phyloP scores from a whole-genome alignment of 2,888 invertebrate genomes.

The Sympetrum striolatum region DNA sequence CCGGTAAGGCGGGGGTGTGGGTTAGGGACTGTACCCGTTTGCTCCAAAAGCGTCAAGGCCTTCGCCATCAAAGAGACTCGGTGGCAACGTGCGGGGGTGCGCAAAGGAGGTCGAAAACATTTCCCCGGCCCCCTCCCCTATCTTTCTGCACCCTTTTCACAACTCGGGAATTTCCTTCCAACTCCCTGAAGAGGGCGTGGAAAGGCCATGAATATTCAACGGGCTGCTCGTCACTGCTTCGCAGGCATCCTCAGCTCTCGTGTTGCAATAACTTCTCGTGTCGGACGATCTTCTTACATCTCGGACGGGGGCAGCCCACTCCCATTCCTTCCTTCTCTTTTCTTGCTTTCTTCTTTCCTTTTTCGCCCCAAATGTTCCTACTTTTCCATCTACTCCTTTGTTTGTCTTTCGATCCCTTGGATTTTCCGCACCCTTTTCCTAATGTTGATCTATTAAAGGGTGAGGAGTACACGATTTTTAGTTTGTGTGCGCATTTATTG shows the following conservation, averaged over 20 bases:
- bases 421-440: too few species aligned
- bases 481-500: too few species aligned
- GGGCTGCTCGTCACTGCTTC: background rate
- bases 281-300: background rate
- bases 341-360: background rate
- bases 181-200: background rate
- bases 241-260: background rate
- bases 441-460: too few species aligned
- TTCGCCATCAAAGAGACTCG: background rate
- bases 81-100: background rate
- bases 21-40: background rate
- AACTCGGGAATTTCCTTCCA: background rate
- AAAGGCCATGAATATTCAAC: conserved; percentile 27
- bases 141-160: background rate
- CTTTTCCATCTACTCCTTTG: background rate
- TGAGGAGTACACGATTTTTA: too few species aligned
- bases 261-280: conserved; percentile 19
- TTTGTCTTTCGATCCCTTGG: too few species aligned
- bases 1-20: background rate
- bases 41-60: background rate
- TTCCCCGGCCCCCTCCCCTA: background rate
- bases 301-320: background rate
- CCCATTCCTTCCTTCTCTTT: background rate
- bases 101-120: background rate
- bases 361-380: background rate